These are phyloP conservation scores for Megaceryle alcyon DNA, from an alignment of 2,797 vertebrate species.

Conservation along the genomic window DNA sequence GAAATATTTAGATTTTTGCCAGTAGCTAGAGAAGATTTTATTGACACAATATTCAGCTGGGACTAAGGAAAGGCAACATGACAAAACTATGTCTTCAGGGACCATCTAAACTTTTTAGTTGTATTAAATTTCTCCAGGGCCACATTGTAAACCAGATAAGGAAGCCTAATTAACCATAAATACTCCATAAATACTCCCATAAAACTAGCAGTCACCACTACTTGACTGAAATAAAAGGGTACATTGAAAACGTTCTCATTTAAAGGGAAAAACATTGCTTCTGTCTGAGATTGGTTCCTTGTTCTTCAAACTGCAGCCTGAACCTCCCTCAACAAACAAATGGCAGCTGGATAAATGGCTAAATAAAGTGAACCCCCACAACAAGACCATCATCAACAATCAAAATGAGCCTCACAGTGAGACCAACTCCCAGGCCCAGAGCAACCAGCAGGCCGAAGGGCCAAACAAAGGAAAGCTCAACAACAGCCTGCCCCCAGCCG, in stretches of 20 bases:
- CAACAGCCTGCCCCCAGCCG: constrained; percentile 76
- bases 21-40: constrained; percentile 65
- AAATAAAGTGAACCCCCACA: constrained; percentile 96
- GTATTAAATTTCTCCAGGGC: constrained; percentile 70
- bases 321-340: constrained; percentile 94
- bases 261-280: constrained; percentile 10
- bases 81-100: constrained; percentile 66
- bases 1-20: constrained; percentile 61
- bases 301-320: constrained; percentile 83
- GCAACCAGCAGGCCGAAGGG: constrained; percentile 81
- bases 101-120: constrained; percentile 71
- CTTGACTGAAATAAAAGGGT: constrained; percentile 56
- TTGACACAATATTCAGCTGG: constrained; percentile 64
- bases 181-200: constrained; percentile 68
- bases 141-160: constrained; percentile 70
- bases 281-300: constrained; percentile 26
- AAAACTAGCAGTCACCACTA: constrained; percentile 52
- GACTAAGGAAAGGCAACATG: constrained; percentile 61
- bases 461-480: constrained; percentile 86
- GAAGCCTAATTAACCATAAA: constrained; percentile 75
- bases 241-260: neutral
- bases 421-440: constrained; percentile 78
- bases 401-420: constrained; percentile 88
- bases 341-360: constrained; percentile 99
- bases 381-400: constrained; percentile 89